Conservation (phyloP, 2,797 vertebrate genomes). For the Channa striata region DNA sequence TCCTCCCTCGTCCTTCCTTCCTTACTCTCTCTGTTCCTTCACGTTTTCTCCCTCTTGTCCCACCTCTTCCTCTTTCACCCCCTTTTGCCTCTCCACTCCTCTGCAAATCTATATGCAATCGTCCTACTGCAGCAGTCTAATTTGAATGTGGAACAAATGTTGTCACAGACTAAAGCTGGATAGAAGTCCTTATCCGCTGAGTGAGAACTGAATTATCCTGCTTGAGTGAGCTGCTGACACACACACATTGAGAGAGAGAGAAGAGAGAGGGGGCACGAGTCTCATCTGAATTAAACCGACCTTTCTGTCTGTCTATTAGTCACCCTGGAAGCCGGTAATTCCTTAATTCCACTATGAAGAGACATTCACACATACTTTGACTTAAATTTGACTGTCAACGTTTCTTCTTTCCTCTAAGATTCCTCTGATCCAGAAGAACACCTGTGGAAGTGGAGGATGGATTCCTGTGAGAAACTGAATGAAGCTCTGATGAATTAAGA, state of each 20-base stretch:
- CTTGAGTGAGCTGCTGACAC: constrained; percentile 77
- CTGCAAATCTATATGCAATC: constrained; percentile 76
- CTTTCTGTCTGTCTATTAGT: constrained; percentile 68
- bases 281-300: constrained; percentile 67
- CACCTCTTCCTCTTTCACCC: constrained; percentile 29
- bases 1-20: constrained; percentile 31
- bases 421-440: constrained; percentile 30
- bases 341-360: constrained; percentile 62
- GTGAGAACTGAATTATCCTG: constrained; percentile 81
- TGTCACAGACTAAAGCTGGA: constrained; percentile 80
- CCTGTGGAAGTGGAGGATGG: constrained; percentile 41
- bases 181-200: constrained; percentile 77
- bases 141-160: constrained; percentile 82
- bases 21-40: constrained; percentile 19
- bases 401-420: constrained; percentile 22
- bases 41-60: constrained; percentile 24
- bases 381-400: constrained; percentile 27
- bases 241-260: constrained; percentile 49
- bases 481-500: too few species aligned
- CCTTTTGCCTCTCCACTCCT: constrained; percentile 19
- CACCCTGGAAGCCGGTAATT: constrained; percentile 64
- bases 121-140: constrained; percentile 75
- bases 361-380: constrained; percentile 52
- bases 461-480: too few species aligned
- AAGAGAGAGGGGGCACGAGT: constrained; percentile 43